Base-by-base conservation (phyloP, 1,140 invertebrate species). In the Ceratosolen solmsi region DNA sequence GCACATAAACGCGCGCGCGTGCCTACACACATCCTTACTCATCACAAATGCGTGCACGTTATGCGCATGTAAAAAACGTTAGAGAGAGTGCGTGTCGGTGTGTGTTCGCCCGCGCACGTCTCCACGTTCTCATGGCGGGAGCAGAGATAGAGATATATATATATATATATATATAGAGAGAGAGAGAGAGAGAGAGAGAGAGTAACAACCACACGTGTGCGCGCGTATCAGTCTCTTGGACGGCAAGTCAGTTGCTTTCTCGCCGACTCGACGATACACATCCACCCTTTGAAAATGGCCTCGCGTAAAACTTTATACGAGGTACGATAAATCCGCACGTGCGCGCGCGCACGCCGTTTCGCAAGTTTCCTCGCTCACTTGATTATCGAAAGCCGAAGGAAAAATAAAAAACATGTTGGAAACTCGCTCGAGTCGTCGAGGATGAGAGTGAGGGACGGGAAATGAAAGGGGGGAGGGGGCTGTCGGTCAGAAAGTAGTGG, bases 261-360 rank as follows among this genome's bases (percentile, higher is more conserved):
- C 41, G n/a, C 60, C 41, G 58, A 65, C 25, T 41, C 60, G 41
- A 8, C 27, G 27, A 27, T 27, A 36, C 13, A 54, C 56, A 25
- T 63, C 13, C 58, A 58, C 79, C 79, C 79, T 75, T 81, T 70
- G 73, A 82, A 56, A 76, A 77, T 54, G 41, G 51, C 49, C 73
- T 58, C 73, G 73, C 80, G 74, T 82, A 82, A 82, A 82, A 72
- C 38, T 76, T 82, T 82, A 82, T 82, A 82, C 73, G 80, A 82
- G 80, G 38, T 65, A 58, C 60, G 71, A 82, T 77, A 77, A 82
- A 84, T 73, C 25, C 74, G 71, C 51, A 51, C 60, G 33, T 51
- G 27, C 54, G 70, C 80, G 25, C 74, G 71, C 51, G 58, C 60
- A n/a, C 51, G 27, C 54, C 54, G 73, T 76, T 81, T 75, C 63